These are phyloP conservation scores for Stenodema calcarata DNA, from an alignment of 2,888 invertebrate species.

Conservation along the genomic window DNA sequence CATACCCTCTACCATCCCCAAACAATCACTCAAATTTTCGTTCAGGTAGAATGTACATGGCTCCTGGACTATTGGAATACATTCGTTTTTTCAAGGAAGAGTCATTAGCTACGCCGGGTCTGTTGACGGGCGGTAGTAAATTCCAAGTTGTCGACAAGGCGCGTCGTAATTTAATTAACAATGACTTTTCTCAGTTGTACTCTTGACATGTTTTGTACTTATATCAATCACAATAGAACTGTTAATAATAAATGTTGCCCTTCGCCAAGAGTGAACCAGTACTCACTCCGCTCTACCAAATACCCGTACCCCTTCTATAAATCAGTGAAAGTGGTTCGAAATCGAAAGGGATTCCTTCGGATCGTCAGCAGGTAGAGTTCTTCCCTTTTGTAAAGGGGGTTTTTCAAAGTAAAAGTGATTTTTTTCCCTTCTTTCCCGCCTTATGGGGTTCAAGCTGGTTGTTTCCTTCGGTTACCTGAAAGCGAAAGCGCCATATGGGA, in stretches of 20 bases:
- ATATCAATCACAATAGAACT: neutral
- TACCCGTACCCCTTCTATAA: constrained; percentile 10
- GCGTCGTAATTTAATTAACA: neutral
- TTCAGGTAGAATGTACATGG: no score
- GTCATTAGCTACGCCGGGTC: no score
- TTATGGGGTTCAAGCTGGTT: neutral
- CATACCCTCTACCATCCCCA: no score
- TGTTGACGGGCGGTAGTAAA: neutral
- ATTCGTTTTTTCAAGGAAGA: no score
- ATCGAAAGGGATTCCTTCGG: neutral
- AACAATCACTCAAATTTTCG: no score
- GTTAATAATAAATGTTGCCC: neutral
- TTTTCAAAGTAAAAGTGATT: constrained; percentile 17
- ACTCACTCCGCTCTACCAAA: neutral
- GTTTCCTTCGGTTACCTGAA: constrained; percentile 33
- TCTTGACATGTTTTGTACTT: neutral
- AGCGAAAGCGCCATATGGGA: constrained; percentile 45
- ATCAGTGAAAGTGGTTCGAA: constrained; percentile 28
- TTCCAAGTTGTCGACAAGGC: neutral
- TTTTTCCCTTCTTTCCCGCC: neutral
- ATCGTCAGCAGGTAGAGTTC: constrained; percentile 4
- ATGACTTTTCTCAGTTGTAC: neutral
- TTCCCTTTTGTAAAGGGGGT: neutral
- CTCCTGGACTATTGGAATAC: no score
- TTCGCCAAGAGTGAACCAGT: neutral